Base-by-base conservation (phyloP, 2,888 invertebrate species). In the Eupithecia pulchellata region DNA sequence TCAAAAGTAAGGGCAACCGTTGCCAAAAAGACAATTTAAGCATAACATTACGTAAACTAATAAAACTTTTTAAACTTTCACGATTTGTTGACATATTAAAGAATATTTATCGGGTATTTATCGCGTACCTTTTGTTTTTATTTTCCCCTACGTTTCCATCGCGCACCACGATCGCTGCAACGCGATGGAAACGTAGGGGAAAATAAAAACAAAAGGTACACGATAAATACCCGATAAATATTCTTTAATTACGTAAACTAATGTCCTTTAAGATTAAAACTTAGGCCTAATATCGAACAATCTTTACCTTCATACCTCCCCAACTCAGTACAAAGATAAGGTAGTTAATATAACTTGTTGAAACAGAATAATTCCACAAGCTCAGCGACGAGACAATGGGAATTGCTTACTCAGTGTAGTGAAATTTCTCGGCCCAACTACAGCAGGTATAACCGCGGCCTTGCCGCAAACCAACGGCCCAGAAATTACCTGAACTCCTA, bases 401-500 rank as follows among this genome's bases (percentile, higher is more conserved):
- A 47, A 47, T 57, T 57, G 68, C 52, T 62, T 55, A 55, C 34
- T 55, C 25, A 68, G n/a, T 36, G 55, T 67, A 52, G 42, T 66
- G 58, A 32, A 60, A 34, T 67, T 52, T 55, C 62, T 55, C 63
- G 36, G 13, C 29, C 55, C 29, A 68, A 68, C 62, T 34, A 58
- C n/a, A 57, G 5, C 27, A 55, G 67, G 64, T 68, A 70, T 67
- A 65, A 65, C 47, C 25, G 52, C 47, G 57, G 68, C 29, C 63
- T 68, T 20, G 65, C 72, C 68, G 57, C 67, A 68, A 71, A 73
- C 58, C 25, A 72, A 77, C 61, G 66, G 66, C 72, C 72, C 68
- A 32, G 58, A 76, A 75, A 75, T 77, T 74, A 76, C 73, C 75
- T 73, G 72, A 66, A 68, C 74, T 68, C 55, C 71, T 64, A 73